Evolutionary conservation across 2,113 vertebrate species (phyloP).

Genomic region (Cercocebus atys): DNA sequence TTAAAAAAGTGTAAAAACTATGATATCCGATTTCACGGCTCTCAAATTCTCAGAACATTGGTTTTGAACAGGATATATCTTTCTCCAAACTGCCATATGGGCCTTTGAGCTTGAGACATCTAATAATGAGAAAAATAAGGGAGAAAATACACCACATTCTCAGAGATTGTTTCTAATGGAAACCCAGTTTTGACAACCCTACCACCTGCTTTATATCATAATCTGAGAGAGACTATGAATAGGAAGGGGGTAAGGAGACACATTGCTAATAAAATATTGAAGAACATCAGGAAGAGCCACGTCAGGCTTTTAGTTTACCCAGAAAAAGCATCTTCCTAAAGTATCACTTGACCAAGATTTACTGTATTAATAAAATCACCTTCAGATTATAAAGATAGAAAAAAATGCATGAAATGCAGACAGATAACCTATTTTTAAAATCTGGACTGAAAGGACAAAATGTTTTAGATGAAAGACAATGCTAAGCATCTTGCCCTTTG

Average conservation of each 20-base stretch:
- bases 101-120: neutral
- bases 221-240: slow-evolving; percentile 56
- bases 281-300: slow-evolving; percentile 60
- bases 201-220: slow-evolving; percentile 50
- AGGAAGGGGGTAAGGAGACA: slow-evolving; percentile 21
- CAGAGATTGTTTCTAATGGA: slow-evolving; percentile 51
- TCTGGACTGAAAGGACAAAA: neutral
- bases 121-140: slow-evolving; percentile 47
- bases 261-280: slow-evolving; percentile 58
- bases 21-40: neutral
- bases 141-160: slow-evolving; percentile 19
- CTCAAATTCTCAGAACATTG: neutral
- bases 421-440: slow-evolving; percentile 44
- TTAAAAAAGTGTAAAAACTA: neutral
- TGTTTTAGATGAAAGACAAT: neutral
- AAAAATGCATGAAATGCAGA: slow-evolving; percentile 34
- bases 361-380: slow-evolving; percentile 57
- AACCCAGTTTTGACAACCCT: slow-evolving; percentile 52
- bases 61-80: slow-evolving; percentile 4
- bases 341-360: slow-evolving; percentile 44
- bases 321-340: slow-evolving; percentile 59
- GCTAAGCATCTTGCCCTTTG: neutral
- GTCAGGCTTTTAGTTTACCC: slow-evolving; percentile 69
- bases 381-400: slow-evolving; percentile 46
- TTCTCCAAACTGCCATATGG: slow-evolving; percentile 15